phyloP scores from a whole-genome alignment of 92 coral and sea anemone genomes.

The Parazoanthus atlanticus region DNA sequence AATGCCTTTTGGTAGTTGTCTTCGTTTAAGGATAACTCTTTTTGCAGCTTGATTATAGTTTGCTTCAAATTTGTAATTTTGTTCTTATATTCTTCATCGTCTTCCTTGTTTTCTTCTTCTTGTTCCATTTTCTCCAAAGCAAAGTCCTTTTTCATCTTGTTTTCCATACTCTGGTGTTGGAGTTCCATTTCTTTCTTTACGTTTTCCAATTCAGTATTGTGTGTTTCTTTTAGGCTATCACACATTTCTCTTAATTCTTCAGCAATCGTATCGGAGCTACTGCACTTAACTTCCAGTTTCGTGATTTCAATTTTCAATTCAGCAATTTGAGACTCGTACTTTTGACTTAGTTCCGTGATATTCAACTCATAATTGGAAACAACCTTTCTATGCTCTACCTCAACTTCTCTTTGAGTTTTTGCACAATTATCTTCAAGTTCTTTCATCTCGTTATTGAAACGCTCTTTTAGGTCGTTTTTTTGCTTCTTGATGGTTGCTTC shows the following conservation, averaged over 20 bases:
- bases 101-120: background rate
- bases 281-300: slow-evolving; percentile 6
- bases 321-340: slow-evolving; percentile 1
- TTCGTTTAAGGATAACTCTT: background rate
- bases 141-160: background rate
- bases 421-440: slow-evolving; percentile 5
- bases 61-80: background rate
- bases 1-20: background rate
- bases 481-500: background rate
- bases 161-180: background rate
- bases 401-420: background rate
- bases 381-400: background rate
- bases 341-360: background rate
- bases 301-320: background rate
- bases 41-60: background rate
- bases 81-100: background rate
- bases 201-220: background rate
- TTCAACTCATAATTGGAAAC: slow-evolving; percentile 4
- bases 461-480: background rate
- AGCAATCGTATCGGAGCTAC: background rate
- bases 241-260: slow-evolving; percentile 9
- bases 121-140: background rate
- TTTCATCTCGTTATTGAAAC: slow-evolving; percentile 1
- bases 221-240: background rate
- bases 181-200: background rate